phyloP scores from a whole-genome alignment of 64 coral and sea anemone species.

The Pocillopora verrucosa region DNA sequence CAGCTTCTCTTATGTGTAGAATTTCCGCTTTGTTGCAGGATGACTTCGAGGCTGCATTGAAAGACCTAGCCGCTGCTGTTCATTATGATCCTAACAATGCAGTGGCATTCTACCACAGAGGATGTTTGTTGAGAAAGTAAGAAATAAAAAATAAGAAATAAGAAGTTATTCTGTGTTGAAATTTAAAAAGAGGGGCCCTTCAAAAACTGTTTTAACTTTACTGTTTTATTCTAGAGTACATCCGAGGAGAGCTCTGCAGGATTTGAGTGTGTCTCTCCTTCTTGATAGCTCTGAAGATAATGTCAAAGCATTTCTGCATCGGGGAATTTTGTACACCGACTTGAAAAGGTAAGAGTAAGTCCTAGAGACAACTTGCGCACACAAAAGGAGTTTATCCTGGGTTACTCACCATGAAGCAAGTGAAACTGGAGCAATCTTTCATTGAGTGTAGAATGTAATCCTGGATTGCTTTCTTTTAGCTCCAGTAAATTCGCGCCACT shows the following conservation, averaged over 20 bases:
- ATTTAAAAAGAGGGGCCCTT: neutral
- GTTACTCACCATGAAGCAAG: no score
- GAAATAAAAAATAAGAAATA: no score
- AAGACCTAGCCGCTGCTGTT: conserved; percentile 83
- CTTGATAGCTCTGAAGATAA: conserved; percentile 73
- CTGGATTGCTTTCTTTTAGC: no score
- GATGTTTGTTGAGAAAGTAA: conserved; percentile 94
- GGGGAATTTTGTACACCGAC: conserved; percentile 95
- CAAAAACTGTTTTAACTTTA: neutral
- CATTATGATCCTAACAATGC: conserved; percentile 87
- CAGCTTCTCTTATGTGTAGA: neutral
- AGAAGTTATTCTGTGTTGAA: neutral
- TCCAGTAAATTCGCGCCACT: no score
- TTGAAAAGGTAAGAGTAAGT: conserved; percentile 70
- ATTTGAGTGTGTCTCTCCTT: conserved; percentile 93
- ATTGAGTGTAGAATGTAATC: no score
- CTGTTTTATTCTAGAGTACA: conserved; percentile 55
- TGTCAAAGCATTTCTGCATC: conserved; percentile 87
- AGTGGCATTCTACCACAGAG: conserved; percentile 90
- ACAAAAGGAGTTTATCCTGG: no score
- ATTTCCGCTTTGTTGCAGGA: conserved; percentile 38
- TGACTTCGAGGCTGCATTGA: conserved; percentile 69
- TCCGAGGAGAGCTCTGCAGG: conserved; percentile 88
- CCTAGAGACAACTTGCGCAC: no score
- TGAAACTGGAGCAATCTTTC: no score